Evolutionary conservation across 1,140 invertebrate species (phyloP), one percentile per base, ranked within the genome.

Genomic region (Rhagoletis zephyria): DNA sequence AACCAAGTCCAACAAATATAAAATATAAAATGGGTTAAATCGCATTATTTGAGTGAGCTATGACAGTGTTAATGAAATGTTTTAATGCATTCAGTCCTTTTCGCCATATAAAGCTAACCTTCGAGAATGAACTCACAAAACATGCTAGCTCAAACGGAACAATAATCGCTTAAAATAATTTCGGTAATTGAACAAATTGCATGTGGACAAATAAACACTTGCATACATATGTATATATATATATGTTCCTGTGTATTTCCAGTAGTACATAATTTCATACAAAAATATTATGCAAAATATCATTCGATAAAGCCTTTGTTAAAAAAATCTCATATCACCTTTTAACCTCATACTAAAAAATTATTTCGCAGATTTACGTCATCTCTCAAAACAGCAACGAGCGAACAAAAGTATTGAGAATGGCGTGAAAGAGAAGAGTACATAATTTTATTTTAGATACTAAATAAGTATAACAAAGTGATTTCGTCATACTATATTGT

Each of bases 371-470:
- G 16, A 74, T 42, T 74, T 30, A 74, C 67, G 67, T 74, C 67
- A 74, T 74, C 12, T 42, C 67, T 12, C 42, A 45, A 48, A 48
- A 67, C 19, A 12, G 16, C 42, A 16, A 48, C 42, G 40, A 30
- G 30, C n/a, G 67, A 42, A 45, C 67, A 48, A 45, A 14, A 10
- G 19, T 45, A 10, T 70, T 45, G 65, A 1, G 40, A 74, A 48
- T 14, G 4, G 67, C 40, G 42, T 48, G 14, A 74, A 74, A 48
- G 67, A 74, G 67, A 74, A 74, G 45, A 40, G 2, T 30, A 30
- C 30, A 30, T 42, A 16, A 74, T 74, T 74, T 74, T 74, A 40
- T 74, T 74, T 74, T 48, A 74, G 67, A 42, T 74, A 12, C 67
- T 45, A 67, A 67, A 67, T 67, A 40, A 67, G 19, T 67, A 40